A percentile compares a stretch with the other conserved stretches of the same genome.
These are phyloP conservation scores for Scelioninae gen. 2 DNA, from an alignment of 2,888 invertebrate species.

Conservation along the genomic window DNA sequence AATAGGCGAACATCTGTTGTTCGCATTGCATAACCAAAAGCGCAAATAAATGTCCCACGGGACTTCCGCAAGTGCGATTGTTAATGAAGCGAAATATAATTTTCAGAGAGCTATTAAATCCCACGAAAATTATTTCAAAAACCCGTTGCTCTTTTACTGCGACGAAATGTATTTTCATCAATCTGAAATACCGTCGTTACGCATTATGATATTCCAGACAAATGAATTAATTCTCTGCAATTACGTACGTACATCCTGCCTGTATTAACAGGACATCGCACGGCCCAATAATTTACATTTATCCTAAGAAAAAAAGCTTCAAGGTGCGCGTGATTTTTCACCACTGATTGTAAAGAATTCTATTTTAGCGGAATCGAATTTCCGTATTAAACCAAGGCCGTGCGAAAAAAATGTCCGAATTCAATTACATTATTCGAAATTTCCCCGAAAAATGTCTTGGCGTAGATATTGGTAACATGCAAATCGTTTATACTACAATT, in stretches of 20 bases:
- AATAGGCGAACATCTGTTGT: conserved; percentile 17
- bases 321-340: neutral
- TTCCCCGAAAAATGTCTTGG: neutral
- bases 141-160: neutral
- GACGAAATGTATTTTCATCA: conserved; percentile 1
- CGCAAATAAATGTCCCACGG: neutral
- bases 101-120: neutral
- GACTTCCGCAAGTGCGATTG: too few relatives aligned
- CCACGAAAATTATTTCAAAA: neutral
- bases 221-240: conserved; percentile 25
- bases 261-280: conserved; percentile 3
- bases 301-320: neutral
- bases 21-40: too few relatives aligned
- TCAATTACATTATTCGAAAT: conserved; percentile 9
- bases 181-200: neutral
- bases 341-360: neutral
- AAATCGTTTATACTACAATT: conserved; percentile 3
- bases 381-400: conserved; percentile 7
- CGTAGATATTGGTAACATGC: conserved; percentile 1
- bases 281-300: conserved; percentile 5
- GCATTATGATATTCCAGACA: conserved; percentile 9
- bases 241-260: neutral
- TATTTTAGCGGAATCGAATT: conserved; percentile 25
- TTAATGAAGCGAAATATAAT: neutral
- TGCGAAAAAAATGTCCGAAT: neutral